Base-by-base conservation (phyloP, 2,113 vertebrate genomes). In the Pitta sordida region DNA sequence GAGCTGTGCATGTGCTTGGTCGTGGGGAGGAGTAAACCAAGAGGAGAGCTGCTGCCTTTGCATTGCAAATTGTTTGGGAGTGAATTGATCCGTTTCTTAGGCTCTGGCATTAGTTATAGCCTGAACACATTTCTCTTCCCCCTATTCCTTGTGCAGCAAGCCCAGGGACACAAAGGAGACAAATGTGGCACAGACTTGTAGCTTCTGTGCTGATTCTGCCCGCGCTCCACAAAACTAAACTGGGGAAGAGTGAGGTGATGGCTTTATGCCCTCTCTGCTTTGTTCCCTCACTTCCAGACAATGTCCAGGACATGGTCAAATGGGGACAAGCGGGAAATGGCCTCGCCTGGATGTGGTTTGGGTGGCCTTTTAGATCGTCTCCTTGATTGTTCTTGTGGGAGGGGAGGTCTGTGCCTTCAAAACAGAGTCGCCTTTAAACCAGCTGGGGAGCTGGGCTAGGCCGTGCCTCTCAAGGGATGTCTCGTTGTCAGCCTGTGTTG, bases 101-200 rank as follows among this genome's bases (percentile, higher is more conserved):
- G 59, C 63, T 85, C 79, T 81, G 82, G 85, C 90, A 41, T 85
- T 94, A 64, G 63, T 4, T 83, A 63, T 59, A 91, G 87, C 48
- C 85, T 52, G 58, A 80, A 59, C 75, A 74, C 68, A 67, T 92
- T 96, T 87, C 93, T 94, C 68, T 92, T 83, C 67, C 37, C 70
- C n/a, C n/a, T 39, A 53, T 43, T 83, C 70, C 91, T 86, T 37
- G 53, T 37, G 70, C 91, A 58, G 65, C 56, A 58, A 94, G 46
- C 37, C 53, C 67, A 26, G 78, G 69, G 82, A 93, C 89, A 89
- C 78, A 87, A 91, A 94, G 67, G 74, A 94, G 48, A 73, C 36
- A 48, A 91, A 94, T 34, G 87, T 63, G 63, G 59, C 68, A 41
- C 79, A 88, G 87, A 41, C 34, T 73, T 63, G 87, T 39, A 84